These are phyloP conservation scores for Eretmocerus hayati DNA, from an alignment of 2,888 invertebrate species.

Conservation along the genomic window DNA sequence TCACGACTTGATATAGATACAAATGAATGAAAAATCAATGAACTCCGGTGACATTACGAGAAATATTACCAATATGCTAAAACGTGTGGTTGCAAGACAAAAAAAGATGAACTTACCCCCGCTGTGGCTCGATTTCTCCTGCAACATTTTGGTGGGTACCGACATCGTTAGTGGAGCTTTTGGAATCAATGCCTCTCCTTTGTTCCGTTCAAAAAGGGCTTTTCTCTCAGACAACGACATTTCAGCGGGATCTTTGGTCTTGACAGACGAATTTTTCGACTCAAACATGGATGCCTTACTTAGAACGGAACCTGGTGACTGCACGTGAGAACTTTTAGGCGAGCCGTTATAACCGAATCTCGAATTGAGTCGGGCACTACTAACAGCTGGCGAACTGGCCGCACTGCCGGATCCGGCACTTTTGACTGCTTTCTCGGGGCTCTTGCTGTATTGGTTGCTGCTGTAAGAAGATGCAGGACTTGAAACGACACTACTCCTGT, in stretches of 20 bases:
- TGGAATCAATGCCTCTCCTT: conserved; percentile 65
- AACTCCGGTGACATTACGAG: neutral
- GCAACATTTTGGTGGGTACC: conserved; percentile 50
- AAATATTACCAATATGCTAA: no score
- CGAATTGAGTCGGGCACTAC: conserved; percentile 30
- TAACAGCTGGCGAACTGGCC: conserved; percentile 27
- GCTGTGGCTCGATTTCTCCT: conserved; percentile 25
- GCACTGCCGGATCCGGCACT: conserved; percentile 13
- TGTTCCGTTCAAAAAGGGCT: conserved; percentile 80
- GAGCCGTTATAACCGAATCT: conserved; percentile 36
- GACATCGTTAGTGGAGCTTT: conserved; percentile 72
- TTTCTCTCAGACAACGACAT: conserved; percentile 77
- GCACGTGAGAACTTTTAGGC: conserved; percentile 37
- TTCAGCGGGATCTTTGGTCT: conserved; percentile 71
- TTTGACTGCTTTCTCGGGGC: conserved; percentile 18
- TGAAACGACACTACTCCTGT: conserved; percentile 6
- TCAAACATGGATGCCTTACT: conserved; percentile 70
- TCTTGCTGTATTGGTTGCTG: conserved; percentile 11
- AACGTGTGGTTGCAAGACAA: no score
- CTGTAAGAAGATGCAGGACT: conserved; percentile 13
- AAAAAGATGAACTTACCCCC: conserved; percentile 16
- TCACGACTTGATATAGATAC: no score
- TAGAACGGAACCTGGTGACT: conserved; percentile 49
- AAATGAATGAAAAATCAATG: neutral
- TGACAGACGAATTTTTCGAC: conserved; percentile 50